Conservation (phyloP, 2,113 vertebrate species). For the Thamnophis sirtalis region DNA sequence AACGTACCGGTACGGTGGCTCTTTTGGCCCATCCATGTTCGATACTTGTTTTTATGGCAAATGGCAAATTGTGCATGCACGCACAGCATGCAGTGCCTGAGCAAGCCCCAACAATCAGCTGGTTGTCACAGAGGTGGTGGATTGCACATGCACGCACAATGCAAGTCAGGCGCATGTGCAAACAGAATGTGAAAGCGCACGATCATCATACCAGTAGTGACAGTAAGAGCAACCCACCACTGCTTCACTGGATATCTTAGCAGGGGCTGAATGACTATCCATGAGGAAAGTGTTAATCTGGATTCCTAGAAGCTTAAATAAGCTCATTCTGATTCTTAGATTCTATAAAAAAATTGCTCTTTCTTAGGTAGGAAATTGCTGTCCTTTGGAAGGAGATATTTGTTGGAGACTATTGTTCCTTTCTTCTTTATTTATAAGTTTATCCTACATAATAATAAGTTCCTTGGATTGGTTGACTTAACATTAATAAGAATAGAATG, state of each 20-base stretch:
- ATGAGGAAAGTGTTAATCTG: background rate
- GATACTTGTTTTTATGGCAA: no score
- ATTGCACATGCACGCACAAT: no score
- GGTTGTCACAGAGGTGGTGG: no score
- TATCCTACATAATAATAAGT: background rate
- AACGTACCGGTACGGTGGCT: no score
- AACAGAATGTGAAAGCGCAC: no score
- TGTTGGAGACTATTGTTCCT: background rate
- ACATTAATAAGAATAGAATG: background rate
- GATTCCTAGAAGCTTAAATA: background rate
- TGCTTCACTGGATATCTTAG: background rate
- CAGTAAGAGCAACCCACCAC: no score
- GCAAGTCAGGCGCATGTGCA: no score
- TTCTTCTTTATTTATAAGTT: background rate
- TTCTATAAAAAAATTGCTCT: background rate
- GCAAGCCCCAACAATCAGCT: no score
- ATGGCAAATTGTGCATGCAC: no score
- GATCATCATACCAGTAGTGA: no score
- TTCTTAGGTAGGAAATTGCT: background rate
- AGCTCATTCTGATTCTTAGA: background rate
- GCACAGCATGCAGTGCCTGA: no score
- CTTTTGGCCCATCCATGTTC: no score
- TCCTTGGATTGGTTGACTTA: background rate
- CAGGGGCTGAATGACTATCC: background rate
- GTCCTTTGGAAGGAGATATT: background rate